Evolutionary conservation across 2,888 invertebrate genomes (phyloP), one percentile per base, ranked within the genome.

Genomic region (Encarsia formosa): DNA sequence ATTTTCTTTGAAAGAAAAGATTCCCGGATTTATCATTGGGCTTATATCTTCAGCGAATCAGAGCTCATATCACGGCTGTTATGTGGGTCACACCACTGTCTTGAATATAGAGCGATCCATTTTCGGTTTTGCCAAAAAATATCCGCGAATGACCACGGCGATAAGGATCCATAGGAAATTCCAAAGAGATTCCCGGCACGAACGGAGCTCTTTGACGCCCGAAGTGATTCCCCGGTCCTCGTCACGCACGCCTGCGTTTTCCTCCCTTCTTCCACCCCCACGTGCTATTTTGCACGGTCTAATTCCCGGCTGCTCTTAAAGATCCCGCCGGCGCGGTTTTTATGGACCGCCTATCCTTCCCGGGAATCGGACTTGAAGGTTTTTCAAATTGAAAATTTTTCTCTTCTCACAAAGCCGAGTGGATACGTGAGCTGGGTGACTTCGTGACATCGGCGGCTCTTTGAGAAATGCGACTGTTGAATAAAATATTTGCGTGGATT

Each of bases 121-220:
- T n/a, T n/a, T 19, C 4, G 11, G 39, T 9, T 8, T 32, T 20
- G 43, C 47, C 48, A 34, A 52, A 44, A 48, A 48, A 24, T 9
- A 11, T n/a, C 15, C n/a, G n/a, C 42, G 38, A 43, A n/a, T 20
- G 29, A n/a, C n/a, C 32, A 19, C 18, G 29, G 9, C 47, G 55
- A 58, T 32, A 39, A 31, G 20, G 45, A 49, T 56, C 44, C 35
- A 52, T 3, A 37, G 22, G 4, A 23, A 23, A n/a, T 15, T 13
- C 6, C 39, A 39, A 22, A n/a, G n/a, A n/a, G 65, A 71, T 70
- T 70, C 70, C 50, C 62, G 58, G 63, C 70, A 70, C 69, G 68
- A 68, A 66, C 69, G 63, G n/a, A n/a, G n/a, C n/a, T 65, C 68
- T 71, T 67, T 67, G 70, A 70, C 61, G 60, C 60, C 57, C 58